Conservation (phyloP, 2,113 vertebrate genomes). For the Phalacrocorax aristotelis region DNA sequence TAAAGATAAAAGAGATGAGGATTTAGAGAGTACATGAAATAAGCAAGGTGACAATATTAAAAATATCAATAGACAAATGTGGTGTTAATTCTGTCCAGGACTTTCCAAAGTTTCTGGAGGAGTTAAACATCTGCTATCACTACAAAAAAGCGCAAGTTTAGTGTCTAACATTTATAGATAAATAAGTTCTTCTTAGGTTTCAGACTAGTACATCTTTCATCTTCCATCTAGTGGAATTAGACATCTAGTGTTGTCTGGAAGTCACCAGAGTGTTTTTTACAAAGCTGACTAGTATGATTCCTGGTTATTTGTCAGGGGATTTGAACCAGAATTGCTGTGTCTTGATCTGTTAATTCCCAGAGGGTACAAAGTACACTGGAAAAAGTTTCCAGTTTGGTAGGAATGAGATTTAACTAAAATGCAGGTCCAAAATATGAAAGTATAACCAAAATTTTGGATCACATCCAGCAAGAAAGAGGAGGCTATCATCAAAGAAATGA, state of each 20-base stretch:
- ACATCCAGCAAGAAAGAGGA: neutral
- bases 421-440: neutral
- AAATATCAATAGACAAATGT: neutral
- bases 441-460: neutral
- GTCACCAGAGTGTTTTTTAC: rapidly evolving
- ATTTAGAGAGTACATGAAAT: neutral
- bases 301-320: neutral
- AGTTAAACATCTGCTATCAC: neutral
- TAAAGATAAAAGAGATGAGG: neutral
- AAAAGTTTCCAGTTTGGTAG: neutral
- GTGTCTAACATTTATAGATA: neutral
- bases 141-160: neutral
- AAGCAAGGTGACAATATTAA: neutral
- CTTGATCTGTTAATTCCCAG: neutral
- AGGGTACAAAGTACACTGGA: neutral
- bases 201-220: neutral
- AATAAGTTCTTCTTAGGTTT: neutral
- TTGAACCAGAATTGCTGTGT: neutral
- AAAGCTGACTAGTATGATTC: neutral
- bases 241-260: rapidly evolving
- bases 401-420: neutral
- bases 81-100: neutral
- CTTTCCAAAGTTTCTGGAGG: neutral
- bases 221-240: neutral
- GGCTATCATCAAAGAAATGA: neutral